Evolutionary conservation across 1,140 invertebrate species (phyloP), one percentile per base, ranked within the genome.

Genomic region (Bombyx mandarina): DNA sequence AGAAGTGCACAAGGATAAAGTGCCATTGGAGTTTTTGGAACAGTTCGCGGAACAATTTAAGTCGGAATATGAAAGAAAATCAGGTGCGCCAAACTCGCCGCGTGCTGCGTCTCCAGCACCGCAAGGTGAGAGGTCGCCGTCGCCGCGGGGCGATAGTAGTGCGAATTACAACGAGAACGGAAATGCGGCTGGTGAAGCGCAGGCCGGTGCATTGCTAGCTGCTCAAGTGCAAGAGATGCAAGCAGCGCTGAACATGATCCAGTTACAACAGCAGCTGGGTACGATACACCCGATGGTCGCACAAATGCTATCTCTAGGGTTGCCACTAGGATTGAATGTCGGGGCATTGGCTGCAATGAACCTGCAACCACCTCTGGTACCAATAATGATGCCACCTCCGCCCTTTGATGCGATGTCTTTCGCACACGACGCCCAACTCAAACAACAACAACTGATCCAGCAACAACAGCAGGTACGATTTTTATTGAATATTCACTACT

Each of bases 41-140:
- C 93, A 95, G 80, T 97, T 97, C 88, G 95, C 96, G 43, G 94
- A 97, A 85, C 94, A 95, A 71, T 96, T 96, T 73, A 95, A 95
- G 84, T 92, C 90, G 69, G 94, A 96, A 73, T 95, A 95, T 78
- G 94, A 95, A 75, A 94, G 94, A 82, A 95, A 95, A 79, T 91
- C 90, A 56, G 92, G 93, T 47, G 92, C 92, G 43, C 92, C 93
- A 22, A 93, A 92, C 26, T 90, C 90, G 9, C 90, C 91, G 1
- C 86, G 90, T 44, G 91, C 90, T 7, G 90, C 90, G 3, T 93
- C 91, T 35, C 84, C 81, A 1, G 82, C 80, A n/a, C 78, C 77
- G 26, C 75, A 78, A 43, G 82, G 66, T 79, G 88, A 72, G 49
- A 78, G 65, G 78, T 90, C 62, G 8, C 79, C 83, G 75, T 92